phyloP scores from a whole-genome alignment of 2,797 vertebrate genomes.

The Xyrichtys novacula region DNA sequence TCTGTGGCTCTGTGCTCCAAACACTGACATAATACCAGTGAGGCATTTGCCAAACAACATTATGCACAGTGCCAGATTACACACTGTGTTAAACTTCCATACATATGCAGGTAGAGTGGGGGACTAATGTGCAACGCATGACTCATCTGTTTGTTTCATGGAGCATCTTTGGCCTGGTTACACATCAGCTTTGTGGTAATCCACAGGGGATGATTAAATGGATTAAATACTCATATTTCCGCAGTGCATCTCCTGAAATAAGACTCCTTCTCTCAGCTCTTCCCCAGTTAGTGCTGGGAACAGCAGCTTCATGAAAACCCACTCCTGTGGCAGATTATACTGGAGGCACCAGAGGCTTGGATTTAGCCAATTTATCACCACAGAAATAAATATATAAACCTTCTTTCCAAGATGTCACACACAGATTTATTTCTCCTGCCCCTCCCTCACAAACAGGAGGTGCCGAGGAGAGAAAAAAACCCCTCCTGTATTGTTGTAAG shows the following conservation, averaged over 20 bases:
- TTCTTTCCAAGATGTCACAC: background rate
- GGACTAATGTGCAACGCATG: slow-evolving; percentile 9
- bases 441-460: background rate
- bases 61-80: slow-evolving; percentile 31
- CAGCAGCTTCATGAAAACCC: slow-evolving; percentile 7
- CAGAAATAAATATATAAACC: slow-evolving; percentile 14
- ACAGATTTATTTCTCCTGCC: background rate
- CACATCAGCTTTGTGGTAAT: slow-evolving; percentile 3
- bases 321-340: slow-evolving; percentile 26
- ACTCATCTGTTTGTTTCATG: slow-evolving; percentile 30
- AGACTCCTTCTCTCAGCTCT: slow-evolving; percentile 2
- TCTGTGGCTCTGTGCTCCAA: slow-evolving; percentile 28
- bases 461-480: background rate
- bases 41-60: slow-evolving; percentile 26
- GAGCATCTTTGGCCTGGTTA: slow-evolving; percentile 9
- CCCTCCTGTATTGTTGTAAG: slow-evolving; percentile 9
- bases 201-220: slow-evolving; percentile 27
- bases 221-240: slow-evolving; percentile 40
- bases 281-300: slow-evolving; percentile 8
- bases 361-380: slow-evolving; percentile 33
- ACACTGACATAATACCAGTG: slow-evolving; percentile 24
- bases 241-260: slow-evolving; percentile 23
- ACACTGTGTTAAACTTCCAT: slow-evolving; percentile 27
- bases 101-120: slow-evolving; percentile 33
- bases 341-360: slow-evolving; percentile 23